These are phyloP conservation scores for Synaphobranchus kaupii DNA, from an alignment of 2,797 vertebrate species.

Conservation along the genomic window DNA sequence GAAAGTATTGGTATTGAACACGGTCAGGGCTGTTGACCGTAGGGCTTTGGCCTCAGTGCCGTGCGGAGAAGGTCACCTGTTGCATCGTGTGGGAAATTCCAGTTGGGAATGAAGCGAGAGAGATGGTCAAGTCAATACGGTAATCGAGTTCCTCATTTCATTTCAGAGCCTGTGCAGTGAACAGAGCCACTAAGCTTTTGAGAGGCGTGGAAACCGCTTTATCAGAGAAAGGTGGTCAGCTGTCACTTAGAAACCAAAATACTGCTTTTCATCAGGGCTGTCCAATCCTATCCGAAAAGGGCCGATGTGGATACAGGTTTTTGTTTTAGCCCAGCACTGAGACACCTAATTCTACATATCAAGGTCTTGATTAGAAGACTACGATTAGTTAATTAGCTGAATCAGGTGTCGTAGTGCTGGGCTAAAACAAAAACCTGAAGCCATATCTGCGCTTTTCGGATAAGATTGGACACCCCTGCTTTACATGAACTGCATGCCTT, in stretches of 20 bases:
- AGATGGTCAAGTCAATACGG: not conserved
- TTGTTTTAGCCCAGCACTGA: no score
- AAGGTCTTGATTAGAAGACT: no score
- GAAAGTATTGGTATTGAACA: not conserved
- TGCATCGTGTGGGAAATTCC: not conserved
- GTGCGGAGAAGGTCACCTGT: not conserved
- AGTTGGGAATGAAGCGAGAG: not conserved
- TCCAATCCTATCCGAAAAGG: no score
- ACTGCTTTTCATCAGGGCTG: not conserved
- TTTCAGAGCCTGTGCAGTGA: not conserved
- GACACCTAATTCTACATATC: no score
- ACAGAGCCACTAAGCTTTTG: not conserved
- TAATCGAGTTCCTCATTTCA: not conserved
- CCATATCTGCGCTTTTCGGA: no score
- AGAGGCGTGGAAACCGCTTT: not conserved
- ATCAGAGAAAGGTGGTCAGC: not conserved
- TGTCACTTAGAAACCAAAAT: not conserved
- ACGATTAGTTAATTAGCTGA: no score
- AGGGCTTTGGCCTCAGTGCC: not conserved
- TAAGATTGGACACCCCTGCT: no score
- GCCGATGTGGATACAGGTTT: no score
- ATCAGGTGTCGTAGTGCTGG: no score
- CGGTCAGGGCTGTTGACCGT: not conserved
- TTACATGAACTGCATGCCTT: not conserved
- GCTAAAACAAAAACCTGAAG: no score